Conservation (phyloP, 2,888 invertebrate genomes). For the Hyppa rectilinea region DNA sequence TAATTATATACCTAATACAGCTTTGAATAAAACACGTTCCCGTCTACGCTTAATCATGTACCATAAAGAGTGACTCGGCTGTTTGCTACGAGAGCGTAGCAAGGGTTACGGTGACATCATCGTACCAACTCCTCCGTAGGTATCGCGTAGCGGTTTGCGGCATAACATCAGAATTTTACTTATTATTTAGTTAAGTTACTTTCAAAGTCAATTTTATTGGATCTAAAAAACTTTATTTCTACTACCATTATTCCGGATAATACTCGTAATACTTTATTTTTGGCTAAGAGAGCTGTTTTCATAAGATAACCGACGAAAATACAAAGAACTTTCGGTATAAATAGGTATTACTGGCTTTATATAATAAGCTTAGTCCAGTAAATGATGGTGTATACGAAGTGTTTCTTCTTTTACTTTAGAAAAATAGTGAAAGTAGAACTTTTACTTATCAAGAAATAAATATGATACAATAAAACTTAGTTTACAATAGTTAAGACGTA, state of each 20-base stretch:
- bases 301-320: conserved; percentile 40
- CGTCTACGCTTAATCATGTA: conserved; percentile 1
- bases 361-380: conserved; percentile 50
- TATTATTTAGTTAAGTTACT: not conserved
- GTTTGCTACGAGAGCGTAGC: conserved; percentile 32
- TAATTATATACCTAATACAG: conserved; percentile 3
- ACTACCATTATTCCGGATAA: not conserved
- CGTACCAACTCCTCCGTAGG: conserved; percentile 33
- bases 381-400: conserved; percentile 10
- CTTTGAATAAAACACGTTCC: not conserved
- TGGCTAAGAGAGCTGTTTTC: not conserved
- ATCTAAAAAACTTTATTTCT: conserved; percentile 3
- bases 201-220: not conserved
- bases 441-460: too few species aligned
- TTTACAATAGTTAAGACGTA: too few species aligned
- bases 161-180: not conserved
- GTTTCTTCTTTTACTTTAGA: not conserved
- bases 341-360: conserved; percentile 31
- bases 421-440: not conserved
- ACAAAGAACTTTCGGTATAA: conserved; percentile 35
- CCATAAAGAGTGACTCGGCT: conserved; percentile 21
- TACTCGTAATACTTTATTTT: conserved; percentile 22
- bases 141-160: too few species aligned
- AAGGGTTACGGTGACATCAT: conserved; percentile 7
- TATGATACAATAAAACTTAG: too few species aligned